These are phyloP conservation scores for Stomatorhinus walkeri DNA, from an alignment of 2,797 vertebrate species.

Conservation along the genomic window DNA sequence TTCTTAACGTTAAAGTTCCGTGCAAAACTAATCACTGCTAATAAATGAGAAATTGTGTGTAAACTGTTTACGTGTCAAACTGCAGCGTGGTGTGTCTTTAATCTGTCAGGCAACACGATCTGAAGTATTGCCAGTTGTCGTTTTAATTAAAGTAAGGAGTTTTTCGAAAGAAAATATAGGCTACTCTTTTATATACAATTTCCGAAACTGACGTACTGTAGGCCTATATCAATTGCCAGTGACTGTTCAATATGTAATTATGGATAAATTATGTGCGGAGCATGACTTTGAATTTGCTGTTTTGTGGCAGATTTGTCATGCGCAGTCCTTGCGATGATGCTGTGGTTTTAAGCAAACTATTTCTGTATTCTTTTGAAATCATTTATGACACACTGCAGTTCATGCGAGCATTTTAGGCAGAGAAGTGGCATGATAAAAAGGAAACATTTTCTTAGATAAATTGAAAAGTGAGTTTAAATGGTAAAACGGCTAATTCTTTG, in stretches of 20 bases:
- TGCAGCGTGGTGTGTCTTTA: not conserved
- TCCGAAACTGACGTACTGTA: not conserved
- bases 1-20: not conserved
- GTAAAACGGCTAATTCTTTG: not conserved
- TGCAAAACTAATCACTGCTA: not conserved
- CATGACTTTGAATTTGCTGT: constrained; percentile 1
- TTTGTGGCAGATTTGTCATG: not conserved
- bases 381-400: not conserved
- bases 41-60: not conserved
- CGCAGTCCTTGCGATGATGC: not conserved
- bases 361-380: not conserved
- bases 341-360: not conserved
- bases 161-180: not conserved
- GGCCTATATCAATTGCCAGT: not conserved
- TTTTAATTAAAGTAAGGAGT: not conserved
- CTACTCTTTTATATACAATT: not conserved
- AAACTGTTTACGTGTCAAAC: not conserved
- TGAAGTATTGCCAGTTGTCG: not conserved
- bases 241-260: not conserved
- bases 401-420: not conserved
- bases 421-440: not conserved
- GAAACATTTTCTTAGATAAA: not conserved
- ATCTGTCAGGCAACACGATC: not conserved
- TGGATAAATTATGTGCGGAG: not conserved
- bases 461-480: not conserved